Percentiles rank a stretch among this genome's conserved stretches.
These are phyloP conservation scores for Onychostruthus taczanowskii DNA, from an alignment of 2,113 vertebrate genomes.

Conservation along the genomic window DNA sequence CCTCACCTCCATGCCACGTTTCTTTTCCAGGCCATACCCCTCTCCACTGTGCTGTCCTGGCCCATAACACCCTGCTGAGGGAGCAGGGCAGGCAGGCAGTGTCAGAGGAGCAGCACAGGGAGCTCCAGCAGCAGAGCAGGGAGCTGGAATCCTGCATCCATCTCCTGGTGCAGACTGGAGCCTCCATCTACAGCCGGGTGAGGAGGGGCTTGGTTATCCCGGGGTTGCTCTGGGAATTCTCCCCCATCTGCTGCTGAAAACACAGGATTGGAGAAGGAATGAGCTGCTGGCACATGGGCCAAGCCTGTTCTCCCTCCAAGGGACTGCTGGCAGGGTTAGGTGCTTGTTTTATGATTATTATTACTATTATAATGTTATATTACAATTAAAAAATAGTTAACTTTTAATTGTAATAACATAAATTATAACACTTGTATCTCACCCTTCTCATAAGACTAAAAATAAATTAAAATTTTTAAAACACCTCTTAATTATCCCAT, in stretches of 20 bases:
- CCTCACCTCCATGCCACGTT: rapidly evolving
- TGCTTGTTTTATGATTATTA: not conserved
- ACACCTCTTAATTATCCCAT: not conserved
- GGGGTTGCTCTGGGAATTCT: not conserved
- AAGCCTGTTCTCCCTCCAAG: not conserved
- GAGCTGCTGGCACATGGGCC: not conserved
- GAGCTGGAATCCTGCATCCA: constrained; percentile 60
- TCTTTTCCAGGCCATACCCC: constrained; percentile 49
- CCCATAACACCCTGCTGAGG: constrained; percentile 46
- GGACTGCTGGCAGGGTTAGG: not conserved
- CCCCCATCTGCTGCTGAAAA: not conserved
- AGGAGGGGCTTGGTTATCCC: rapidly evolving
- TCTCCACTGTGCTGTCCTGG: constrained; percentile 60
- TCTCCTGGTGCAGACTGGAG: constrained; percentile 57
- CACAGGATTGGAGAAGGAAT: not conserved
- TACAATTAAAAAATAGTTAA: no score
- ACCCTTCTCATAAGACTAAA: not conserved
- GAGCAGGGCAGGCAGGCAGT: not conserved
- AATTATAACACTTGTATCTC: not conserved
- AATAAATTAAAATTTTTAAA: not conserved
- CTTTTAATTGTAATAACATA: no score
- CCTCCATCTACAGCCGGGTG: constrained; percentile 65
- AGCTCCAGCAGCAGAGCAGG: not conserved
- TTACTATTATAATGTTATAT: no score
- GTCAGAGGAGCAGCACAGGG: not conserved